Conservation (phyloP, 1,140 invertebrate genomes). For the Bilobella aurantiaca region DNA sequence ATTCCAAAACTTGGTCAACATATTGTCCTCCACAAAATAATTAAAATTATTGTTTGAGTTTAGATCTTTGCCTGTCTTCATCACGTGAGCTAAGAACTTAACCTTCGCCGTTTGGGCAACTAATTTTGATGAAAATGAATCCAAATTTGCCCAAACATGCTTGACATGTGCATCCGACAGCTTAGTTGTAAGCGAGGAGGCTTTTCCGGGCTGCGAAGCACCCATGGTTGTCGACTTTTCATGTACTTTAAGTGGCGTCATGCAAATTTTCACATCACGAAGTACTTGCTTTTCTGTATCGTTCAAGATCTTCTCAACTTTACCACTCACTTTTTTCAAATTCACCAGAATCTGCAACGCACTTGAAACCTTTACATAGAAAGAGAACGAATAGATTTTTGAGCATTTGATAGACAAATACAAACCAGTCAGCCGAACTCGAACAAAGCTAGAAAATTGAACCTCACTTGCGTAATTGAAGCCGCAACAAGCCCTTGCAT, state of each 20-base stretch:
- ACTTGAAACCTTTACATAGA: constrained; percentile 18
- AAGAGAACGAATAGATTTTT: background rate
- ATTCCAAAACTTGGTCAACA: constrained; percentile 34
- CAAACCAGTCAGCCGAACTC: no score
- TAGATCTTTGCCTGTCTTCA: constrained; percentile 22
- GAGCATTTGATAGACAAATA: background rate
- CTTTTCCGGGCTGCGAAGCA: background rate
- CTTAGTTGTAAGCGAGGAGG: background rate
- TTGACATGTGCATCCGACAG: background rate
- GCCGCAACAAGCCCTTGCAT: constrained; percentile 21
- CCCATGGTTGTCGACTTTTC: no score
- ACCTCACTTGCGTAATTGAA: constrained; percentile 16
- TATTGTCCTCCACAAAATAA: constrained; percentile 14
- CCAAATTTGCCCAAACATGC: constrained; percentile 27
- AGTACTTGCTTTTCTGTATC: constrained; percentile 25
- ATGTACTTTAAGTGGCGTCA: no score
- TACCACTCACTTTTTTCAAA: constrained; percentile 24
- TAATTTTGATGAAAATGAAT: constrained; percentile 20
- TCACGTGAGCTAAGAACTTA: constrained; percentile 22
- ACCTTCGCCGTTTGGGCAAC: constrained; percentile 16
- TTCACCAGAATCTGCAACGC: constrained; percentile 32
- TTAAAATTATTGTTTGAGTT: constrained; percentile 17
- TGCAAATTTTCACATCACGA: constrained; percentile 17
- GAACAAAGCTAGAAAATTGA: no score
- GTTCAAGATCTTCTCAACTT: constrained; percentile 22